Evolutionary conservation across 2,888 invertebrate species (phyloP), one percentile per base, ranked within the genome.

Genomic region (Chrysomela aeneicollis): DNA sequence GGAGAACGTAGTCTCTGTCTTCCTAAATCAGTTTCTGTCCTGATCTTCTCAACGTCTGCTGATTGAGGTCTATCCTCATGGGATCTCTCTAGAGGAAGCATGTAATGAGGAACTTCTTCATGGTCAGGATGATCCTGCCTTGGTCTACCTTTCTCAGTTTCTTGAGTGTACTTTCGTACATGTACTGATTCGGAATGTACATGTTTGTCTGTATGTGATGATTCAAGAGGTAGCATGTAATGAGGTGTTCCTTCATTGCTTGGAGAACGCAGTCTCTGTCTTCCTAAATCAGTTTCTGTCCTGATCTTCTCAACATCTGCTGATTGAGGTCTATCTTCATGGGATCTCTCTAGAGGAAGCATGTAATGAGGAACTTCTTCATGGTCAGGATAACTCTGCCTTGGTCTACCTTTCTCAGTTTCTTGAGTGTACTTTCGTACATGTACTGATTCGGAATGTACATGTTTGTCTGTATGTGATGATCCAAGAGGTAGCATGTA

Each of bases 401-500:
- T 46, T 5, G 21, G n/a, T 42, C 10, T 21, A n/a, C 6, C 10
- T 12, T 12, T n/a, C n/a, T 50, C 21, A 1, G 15, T 32, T 12
- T 50, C 15, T 53, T 21, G 2, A 21, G 26, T 21, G 30, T 8
- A 22, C 26, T 53, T 22, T 26, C 8, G 3, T 3, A 26, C 26
- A 26, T 26, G 26, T 26, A 5, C 26, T 26, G 26, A 26, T 6
- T 26, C 26, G 6, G 10, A 42, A 12, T 52, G 22, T 63, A 4
- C 21, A 37, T 17, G 49, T 47, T n/a, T 10, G 12, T 49, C 35
- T 57, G 8, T 50, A 35, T 71, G 54, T 50, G 64, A 70, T 66
- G 76, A 73, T 64, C 81, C 78, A 37, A 81, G 69, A 42, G 80
- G 80, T 65, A 68, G 66, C 80, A 81, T 80, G 60, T 81, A 81